Percentiles rank a stretch among this genome's conserved stretches.
Evolutionary conservation across 2,113 vertebrate species (phyloP).

Genomic region (Pseudopodoces humilis): DNA sequence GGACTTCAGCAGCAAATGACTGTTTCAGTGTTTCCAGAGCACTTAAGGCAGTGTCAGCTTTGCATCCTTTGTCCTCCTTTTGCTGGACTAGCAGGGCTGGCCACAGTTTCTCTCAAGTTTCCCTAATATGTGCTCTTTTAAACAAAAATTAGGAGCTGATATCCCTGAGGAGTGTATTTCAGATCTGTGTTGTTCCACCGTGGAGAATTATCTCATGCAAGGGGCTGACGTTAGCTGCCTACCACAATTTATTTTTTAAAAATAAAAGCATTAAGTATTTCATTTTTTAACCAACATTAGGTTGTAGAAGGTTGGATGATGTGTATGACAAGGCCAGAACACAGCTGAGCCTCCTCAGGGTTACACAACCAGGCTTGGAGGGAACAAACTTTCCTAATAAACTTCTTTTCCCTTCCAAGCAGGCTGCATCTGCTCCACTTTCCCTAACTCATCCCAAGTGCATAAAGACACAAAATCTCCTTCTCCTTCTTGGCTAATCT

Average conservation of each 20-base stretch:
- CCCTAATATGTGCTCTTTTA: background rate
- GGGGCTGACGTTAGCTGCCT: background rate
- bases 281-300: background rate
- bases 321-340: background rate
- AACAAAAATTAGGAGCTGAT: background rate
- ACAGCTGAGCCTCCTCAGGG: background rate
- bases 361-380: background rate
- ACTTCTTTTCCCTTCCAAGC: background rate
- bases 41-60: background rate
- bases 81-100: background rate
- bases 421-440: background rate
- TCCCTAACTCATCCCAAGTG: background rate
- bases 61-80: background rate
- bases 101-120: background rate
- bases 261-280: background rate
- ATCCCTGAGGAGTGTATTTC: background rate
- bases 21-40: background rate
- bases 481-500: background rate
- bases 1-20: background rate
- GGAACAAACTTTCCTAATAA: background rate
- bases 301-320: background rate
- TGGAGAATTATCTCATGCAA: background rate
- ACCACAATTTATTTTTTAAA: background rate
- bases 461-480: background rate
- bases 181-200: background rate